phyloP scores from a whole-genome alignment of 2,888 invertebrate genomes.

The Pogonocherus hispidulus region DNA sequence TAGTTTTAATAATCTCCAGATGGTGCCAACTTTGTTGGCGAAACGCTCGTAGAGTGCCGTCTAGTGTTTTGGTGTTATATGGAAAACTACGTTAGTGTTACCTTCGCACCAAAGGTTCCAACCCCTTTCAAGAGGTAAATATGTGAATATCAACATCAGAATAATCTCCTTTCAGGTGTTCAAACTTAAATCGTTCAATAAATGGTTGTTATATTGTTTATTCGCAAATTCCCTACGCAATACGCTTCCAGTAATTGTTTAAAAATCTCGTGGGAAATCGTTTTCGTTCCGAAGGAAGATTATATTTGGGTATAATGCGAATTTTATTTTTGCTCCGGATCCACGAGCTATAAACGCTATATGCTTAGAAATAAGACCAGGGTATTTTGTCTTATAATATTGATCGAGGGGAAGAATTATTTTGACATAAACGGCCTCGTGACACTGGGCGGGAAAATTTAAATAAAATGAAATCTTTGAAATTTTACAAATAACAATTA shows the following conservation, averaged over 20 bases:
- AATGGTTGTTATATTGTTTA: conserved; percentile 6
- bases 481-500: no score
- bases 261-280: conserved; percentile 22
- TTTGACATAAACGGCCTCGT: not conserved
- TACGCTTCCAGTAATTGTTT: conserved; percentile 13
- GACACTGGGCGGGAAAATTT: not conserved
- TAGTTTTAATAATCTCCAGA: no score
- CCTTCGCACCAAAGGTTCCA: no score
- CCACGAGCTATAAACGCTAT: conserved; percentile 4
- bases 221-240: conserved; percentile 14
- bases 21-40: no score
- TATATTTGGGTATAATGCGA: conserved; percentile 24
- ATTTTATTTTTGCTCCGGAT: conserved; percentile 23
- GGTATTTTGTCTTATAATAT: not conserved
- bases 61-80: no score
- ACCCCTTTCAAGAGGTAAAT: not conserved
- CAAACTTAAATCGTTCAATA: not conserved
- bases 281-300: conserved; percentile 20
- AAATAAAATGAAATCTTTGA: no score
- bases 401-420: not conserved
- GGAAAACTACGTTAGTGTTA: no score
- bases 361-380: conserved; percentile 8
- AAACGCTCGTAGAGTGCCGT: no score
- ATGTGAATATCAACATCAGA: not conserved
- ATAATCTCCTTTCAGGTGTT: not conserved